Conservation (phyloP, 1,140 invertebrate species). For the Protaetia brevitarsis region DNA sequence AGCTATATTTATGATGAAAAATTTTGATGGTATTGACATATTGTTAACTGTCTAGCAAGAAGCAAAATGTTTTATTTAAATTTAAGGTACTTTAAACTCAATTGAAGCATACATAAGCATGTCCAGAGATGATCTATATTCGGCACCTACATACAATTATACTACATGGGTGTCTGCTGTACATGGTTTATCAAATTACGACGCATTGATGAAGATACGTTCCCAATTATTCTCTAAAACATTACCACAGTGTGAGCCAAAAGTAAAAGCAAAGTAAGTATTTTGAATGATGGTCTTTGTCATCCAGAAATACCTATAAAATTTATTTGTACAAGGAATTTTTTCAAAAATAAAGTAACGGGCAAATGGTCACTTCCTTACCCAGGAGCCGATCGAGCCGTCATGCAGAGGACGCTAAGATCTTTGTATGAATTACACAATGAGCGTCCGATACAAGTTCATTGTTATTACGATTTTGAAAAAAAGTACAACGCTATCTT, state of each 20-base stretch:
- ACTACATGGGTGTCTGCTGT: conserved; percentile 83
- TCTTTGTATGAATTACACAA: conserved; percentile 66
- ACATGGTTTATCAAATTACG: conserved; percentile 62
- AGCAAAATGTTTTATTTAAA: background rate
- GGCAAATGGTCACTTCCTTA: conserved; percentile 73
- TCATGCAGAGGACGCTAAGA: conserved; percentile 73
- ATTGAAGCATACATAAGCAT: conserved; percentile 69
- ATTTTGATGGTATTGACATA: conserved; percentile 59
- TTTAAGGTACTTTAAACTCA: conserved; percentile 66
- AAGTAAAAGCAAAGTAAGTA: conserved; percentile 54
- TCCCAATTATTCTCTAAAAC: conserved; percentile 62
- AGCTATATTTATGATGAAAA: conserved; percentile 64
- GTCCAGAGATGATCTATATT: conserved; percentile 43
- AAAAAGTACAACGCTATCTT: background rate
- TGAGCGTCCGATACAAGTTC: conserved; percentile 68
- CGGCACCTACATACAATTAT: conserved; percentile 57
- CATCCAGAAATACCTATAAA: background rate
- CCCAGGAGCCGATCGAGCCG: conserved; percentile 74
- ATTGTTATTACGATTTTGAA: conserved; percentile 58
- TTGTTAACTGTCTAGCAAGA: conserved; percentile 20
- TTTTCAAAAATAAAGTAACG: conserved; percentile 62
- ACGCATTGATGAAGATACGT: conserved; percentile 63
- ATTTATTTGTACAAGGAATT: conserved; percentile 50
- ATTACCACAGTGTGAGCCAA: conserved; percentile 62
- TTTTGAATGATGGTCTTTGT: conserved; percentile 1